Percentiles rank a stretch among this genome's conserved stretches.
Evolutionary conservation across 2,113 vertebrate genomes (phyloP).

Genomic region (Sinocyclocheilus anshuiensis): DNA sequence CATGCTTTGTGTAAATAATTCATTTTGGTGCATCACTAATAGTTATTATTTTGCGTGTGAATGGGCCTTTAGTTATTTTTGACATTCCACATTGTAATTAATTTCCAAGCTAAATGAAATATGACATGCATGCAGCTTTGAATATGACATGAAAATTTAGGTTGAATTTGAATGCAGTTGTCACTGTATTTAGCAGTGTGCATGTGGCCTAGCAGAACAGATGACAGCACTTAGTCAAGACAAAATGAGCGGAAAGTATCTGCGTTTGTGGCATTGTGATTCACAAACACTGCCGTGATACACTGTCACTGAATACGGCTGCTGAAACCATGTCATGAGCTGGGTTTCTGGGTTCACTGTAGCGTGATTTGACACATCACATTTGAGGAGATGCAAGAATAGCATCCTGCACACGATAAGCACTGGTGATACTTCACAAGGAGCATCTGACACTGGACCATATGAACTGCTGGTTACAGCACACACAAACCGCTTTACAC

Average conservation of each 20-base stretch:
- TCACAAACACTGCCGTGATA: background rate
- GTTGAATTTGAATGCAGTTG: background rate
- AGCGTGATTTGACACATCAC: background rate
- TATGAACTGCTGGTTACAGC: slow-evolving; percentile 50
- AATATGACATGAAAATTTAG: background rate
- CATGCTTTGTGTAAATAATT: background rate
- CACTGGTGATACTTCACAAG: slow-evolving; percentile 4
- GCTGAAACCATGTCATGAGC: background rate
- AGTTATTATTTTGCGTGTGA: background rate
- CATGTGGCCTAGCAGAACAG: background rate
- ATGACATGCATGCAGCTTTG: background rate
- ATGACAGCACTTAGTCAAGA: background rate
- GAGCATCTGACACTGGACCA: background rate
- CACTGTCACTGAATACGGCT: background rate
- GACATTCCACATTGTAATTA: background rate
- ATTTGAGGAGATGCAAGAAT: background rate
- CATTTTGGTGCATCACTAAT: background rate
- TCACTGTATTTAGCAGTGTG: background rate
- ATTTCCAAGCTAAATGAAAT: background rate
- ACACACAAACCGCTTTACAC: slow-evolving; percentile 54
- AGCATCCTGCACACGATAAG: background rate
- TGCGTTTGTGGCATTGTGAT: background rate
- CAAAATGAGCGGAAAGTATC: background rate
- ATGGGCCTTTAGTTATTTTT: background rate
- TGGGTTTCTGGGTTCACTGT: background rate